These are phyloP conservation scores for Chelon auratus DNA, from an alignment of 2,797 vertebrate genomes.

Conservation along the genomic window DNA sequence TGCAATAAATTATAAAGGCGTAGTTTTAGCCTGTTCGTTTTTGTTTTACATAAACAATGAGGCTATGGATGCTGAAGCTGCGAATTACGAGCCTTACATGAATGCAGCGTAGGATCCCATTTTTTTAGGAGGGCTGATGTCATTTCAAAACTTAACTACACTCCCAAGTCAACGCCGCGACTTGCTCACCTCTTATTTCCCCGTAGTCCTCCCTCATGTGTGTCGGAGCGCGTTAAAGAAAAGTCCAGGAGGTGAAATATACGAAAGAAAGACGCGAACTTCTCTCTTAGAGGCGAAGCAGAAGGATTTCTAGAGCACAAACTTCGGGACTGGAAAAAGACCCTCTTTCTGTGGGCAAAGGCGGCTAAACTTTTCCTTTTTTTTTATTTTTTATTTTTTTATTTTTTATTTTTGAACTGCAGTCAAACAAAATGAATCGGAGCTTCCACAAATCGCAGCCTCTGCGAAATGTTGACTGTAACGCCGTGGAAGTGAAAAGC, in stretches of 20 bases:
- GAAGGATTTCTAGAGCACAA: slow-evolving; percentile 38
- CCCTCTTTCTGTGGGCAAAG: slow-evolving; percentile 69
- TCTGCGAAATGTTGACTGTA: slow-evolving; percentile 89
- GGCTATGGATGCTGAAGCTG: background rate
- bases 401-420: slow-evolving; percentile 19
- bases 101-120: slow-evolving; percentile 61
- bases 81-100: slow-evolving; percentile 11
- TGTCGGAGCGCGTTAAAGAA: slow-evolving; percentile 20
- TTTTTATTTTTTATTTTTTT: slow-evolving; percentile 2
- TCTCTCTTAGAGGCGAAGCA: slow-evolving; percentile 32
- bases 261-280: background rate
- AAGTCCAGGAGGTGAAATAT: slow-evolving; percentile 36
- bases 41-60: no score
- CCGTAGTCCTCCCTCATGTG: slow-evolving; percentile 43
- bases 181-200: slow-evolving; percentile 51
- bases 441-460: slow-evolving; percentile 94
- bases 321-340: slow-evolving; percentile 60
- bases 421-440: slow-evolving; percentile 89
- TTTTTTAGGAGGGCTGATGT: slow-evolving; percentile 81
- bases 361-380: slow-evolving; percentile 55
- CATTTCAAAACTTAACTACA: slow-evolving; percentile 85
- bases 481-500: slow-evolving; percentile 96
- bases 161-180: slow-evolving; percentile 74
- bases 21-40: no score
- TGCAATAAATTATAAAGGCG: no score